phyloP scores from a whole-genome alignment of 2,888 invertebrate species.

The Dioctria rufipes region DNA sequence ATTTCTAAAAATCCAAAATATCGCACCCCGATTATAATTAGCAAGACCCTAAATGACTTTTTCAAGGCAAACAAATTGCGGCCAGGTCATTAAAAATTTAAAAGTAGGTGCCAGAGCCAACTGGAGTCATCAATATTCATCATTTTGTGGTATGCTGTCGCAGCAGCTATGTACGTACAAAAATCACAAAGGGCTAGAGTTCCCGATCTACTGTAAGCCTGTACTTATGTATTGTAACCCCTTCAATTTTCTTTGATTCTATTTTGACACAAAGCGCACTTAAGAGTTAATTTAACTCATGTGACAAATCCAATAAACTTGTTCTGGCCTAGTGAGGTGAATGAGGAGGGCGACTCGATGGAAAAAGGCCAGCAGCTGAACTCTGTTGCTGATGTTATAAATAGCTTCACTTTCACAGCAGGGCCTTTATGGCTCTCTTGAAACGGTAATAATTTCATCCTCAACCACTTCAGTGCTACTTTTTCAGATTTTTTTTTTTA shows the following conservation, averaged over 20 bases:
- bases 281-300: slow-evolving; percentile 44
- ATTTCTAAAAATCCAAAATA: no score
- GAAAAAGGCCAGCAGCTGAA: slow-evolving; percentile 35
- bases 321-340: slow-evolving; percentile 6
- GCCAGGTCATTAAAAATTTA: not conserved
- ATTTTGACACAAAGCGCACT: slow-evolving; percentile 43
- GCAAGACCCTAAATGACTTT: no score
- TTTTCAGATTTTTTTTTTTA: not conserved
- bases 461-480: slow-evolving; percentile 17
- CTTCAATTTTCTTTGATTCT: slow-evolving; percentile 40
- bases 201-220: no score
- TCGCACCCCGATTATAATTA: no score
- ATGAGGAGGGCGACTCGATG: not conserved
- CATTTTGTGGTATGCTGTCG: not conserved
- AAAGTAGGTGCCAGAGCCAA: not conserved
- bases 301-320: slow-evolving; percentile 51
- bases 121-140: slow-evolving; percentile 15
- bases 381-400: slow-evolving; percentile 17
- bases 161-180: not conserved
- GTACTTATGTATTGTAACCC: not conserved
- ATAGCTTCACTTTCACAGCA: slow-evolving; percentile 13
- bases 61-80: no score
- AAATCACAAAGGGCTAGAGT: not conserved
- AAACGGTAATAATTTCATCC: slow-evolving; percentile 19
- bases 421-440: slow-evolving; percentile 8